A percentile compares a stretch with the other conserved stretches of the same genome.
phyloP scores from a whole-genome alignment of 2,888 invertebrate genomes.

The Atrina japonica region DNA sequence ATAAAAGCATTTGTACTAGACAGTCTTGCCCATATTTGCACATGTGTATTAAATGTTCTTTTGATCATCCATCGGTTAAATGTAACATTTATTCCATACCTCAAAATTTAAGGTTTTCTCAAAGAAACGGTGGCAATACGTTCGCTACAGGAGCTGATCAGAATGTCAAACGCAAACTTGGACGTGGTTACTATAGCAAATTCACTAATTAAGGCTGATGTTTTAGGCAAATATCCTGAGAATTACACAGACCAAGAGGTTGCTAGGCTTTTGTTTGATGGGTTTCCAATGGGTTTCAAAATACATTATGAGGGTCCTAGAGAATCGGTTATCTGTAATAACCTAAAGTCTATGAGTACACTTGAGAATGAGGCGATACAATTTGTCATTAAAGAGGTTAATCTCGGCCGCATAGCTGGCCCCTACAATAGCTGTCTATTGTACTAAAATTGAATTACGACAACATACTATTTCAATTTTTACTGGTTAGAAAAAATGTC shows the following conservation, averaged over 20 bases:
- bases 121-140: too few species aligned
- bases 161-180: too few species aligned
- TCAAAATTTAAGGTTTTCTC: too few species aligned
- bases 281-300: slow-evolving; percentile 4
- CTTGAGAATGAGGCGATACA: too few species aligned
- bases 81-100: background rate
- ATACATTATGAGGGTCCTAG: slow-evolving; percentile 3
- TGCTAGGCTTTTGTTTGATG: background rate
- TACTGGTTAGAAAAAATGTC: too few species aligned
- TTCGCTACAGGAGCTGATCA: too few species aligned
- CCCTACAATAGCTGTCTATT: too few species aligned
- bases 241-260: background rate
- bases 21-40: slow-evolving; percentile 11
- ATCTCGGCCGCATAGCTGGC: slow-evolving; percentile 6
- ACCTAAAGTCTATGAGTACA: slow-evolving; percentile 22
- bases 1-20: slow-evolving; percentile 7
- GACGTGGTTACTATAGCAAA: slow-evolving; percentile 2
- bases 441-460: too few species aligned
- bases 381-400: slow-evolving; percentile 6
- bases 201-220: slow-evolving; percentile 11
- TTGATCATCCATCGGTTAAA: background rate
- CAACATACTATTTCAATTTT: too few species aligned
- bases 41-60: slow-evolving; percentile 2
- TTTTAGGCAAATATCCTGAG: slow-evolving; percentile 2
- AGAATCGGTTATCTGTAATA: background rate